These are phyloP conservation scores for Caenorhabditis sp. DNA, from an alignment of 2,888 invertebrate species.

Conservation along the genomic window DNA sequence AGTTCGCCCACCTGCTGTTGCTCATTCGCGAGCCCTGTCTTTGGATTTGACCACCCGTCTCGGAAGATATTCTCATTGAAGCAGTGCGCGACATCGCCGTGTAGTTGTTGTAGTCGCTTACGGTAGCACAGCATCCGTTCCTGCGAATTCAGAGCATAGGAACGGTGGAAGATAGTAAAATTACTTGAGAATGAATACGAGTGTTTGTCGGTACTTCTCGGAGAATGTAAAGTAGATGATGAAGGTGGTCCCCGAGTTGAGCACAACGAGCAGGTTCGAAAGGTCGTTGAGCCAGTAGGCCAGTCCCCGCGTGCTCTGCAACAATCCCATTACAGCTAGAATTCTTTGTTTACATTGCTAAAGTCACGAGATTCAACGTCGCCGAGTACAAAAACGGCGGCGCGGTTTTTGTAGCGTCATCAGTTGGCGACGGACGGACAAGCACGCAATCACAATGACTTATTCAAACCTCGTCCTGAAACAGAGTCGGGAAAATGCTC, in stretches of 20 bases:
- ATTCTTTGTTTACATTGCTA: constrained; percentile 27
- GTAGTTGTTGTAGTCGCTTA: constrained; percentile 66
- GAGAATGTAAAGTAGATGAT: constrained; percentile 76
- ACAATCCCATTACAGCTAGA: constrained; percentile 5
- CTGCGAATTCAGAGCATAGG: constrained; percentile 36
- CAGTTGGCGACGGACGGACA: not conserved
- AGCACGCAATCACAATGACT: constrained; percentile 48
- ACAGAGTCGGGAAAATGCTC: constrained; percentile 70
- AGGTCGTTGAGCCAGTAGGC: constrained; percentile 76
- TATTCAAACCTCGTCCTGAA: constrained; percentile 60
- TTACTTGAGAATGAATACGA: constrained; percentile 69
- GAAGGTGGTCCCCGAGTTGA: constrained; percentile 77
- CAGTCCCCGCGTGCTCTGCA: constrained; percentile 64
- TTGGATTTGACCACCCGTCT: constrained; percentile 51
- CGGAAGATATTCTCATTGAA: constrained; percentile 66
- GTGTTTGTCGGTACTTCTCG: constrained; percentile 74
- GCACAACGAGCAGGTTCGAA: constrained; percentile 73
- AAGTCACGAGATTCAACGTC: constrained; percentile 30
- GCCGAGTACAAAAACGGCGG: constrained; percentile 11
- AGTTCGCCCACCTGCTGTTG: constrained; percentile 57
- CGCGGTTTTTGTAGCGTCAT: constrained; percentile 20
- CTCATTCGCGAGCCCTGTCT: constrained; percentile 60
- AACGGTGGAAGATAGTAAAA: not conserved
- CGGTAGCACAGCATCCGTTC: constrained; percentile 68
- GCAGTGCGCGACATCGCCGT: constrained; percentile 69